Evolutionary conservation across 1,140 invertebrate species (phyloP).

Genomic region (Limonius californicus): DNA sequence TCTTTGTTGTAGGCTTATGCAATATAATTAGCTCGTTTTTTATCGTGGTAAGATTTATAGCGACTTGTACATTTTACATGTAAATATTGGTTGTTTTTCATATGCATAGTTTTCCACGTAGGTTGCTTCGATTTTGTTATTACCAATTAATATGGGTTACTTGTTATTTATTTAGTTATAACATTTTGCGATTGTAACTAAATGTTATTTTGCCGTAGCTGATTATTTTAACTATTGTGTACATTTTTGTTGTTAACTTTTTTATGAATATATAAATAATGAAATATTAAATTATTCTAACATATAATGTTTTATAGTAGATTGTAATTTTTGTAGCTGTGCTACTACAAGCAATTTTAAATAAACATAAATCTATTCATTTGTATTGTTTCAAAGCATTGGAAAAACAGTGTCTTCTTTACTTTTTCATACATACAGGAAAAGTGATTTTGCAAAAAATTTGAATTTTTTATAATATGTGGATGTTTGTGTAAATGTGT

Average conservation of each 20-base stretch:
- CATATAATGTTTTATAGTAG: constrained; percentile 14
- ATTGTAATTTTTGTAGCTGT: constrained; percentile 11
- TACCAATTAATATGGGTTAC: background rate
- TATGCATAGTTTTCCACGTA: background rate
- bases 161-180: constrained; percentile 13
- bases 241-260: constrained; percentile 13
- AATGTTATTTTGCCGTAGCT: constrained; percentile 6
- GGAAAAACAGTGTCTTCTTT: no score
- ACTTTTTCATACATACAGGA: no score
- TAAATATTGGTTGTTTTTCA: constrained; percentile 9
- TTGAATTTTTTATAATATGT: no score
- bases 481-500: no score
- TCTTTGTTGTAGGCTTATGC: no score
- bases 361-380: background rate
- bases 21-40: no score
- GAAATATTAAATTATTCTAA: constrained; percentile 14
- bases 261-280: constrained; percentile 11
- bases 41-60: background rate
- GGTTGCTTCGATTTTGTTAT: constrained; percentile 4
- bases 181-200: constrained; percentile 2
- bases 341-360: constrained; percentile 11
- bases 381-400: no score
- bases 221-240: constrained; percentile 8
- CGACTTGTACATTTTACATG: constrained; percentile 7
- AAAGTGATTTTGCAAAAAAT: no score